phyloP scores from a whole-genome alignment of 2,113 vertebrate genomes.

The Patagioenas fasciata region DNA sequence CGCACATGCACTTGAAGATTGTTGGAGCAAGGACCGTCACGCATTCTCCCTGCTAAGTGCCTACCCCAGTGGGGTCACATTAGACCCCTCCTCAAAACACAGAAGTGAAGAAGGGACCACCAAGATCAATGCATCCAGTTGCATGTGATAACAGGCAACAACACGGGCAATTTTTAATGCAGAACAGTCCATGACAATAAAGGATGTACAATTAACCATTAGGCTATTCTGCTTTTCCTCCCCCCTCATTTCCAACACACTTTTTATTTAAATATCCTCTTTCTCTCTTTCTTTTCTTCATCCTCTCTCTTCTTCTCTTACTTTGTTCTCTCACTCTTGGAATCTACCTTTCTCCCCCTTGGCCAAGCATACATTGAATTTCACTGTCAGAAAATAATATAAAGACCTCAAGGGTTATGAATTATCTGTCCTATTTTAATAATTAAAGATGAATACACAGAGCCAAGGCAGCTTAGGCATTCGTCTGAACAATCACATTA shows the following conservation, averaged over 20 bases:
- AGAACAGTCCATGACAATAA: not conserved
- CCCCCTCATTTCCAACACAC: not conserved
- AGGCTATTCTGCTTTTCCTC: not conserved
- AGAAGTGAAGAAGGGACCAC: not conserved
- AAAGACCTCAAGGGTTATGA: slow-evolving; percentile 73
- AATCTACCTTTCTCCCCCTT: slow-evolving; percentile 41
- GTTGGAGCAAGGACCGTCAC: not conserved
- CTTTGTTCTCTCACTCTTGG: slow-evolving; percentile 33
- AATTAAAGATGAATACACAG: slow-evolving; percentile 77
- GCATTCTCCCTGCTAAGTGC: not conserved
- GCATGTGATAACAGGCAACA: not conserved
- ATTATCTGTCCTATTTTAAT: slow-evolving; percentile 77
- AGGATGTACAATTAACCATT: not conserved
- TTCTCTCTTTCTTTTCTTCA: not conserved
- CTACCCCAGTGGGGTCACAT: not conserved
- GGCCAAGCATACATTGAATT: slow-evolving; percentile 51
- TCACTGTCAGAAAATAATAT: slow-evolving; percentile 72
- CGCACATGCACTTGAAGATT: not conserved
- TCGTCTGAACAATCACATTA: slow-evolving; percentile 65
- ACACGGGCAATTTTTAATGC: rapidly evolving
- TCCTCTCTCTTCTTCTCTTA: not conserved
- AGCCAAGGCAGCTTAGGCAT: slow-evolving; percentile 60
- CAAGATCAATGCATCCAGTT: not conserved
- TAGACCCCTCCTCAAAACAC: not conserved
- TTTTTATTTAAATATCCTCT: not conserved